phyloP scores from a whole-genome alignment of 1,140 invertebrate genomes.

The Hyphantria cunea region DNA sequence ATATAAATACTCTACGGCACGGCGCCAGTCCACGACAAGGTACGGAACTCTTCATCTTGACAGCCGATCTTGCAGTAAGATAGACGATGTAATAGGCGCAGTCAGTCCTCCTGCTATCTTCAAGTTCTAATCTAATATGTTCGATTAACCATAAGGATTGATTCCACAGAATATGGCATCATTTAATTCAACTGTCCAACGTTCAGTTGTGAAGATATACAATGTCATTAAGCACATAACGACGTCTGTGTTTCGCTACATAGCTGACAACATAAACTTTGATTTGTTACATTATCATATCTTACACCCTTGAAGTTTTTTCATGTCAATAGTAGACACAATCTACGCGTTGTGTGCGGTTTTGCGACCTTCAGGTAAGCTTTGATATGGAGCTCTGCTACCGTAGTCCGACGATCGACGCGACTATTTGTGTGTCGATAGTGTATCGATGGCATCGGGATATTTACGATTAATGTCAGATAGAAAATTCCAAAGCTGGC shows the following conservation, averaged over 20 bases:
- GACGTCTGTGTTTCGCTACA: no score
- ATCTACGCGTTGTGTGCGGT: slow-evolving; percentile 30
- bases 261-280: no score
- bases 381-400: slow-evolving; percentile 19
- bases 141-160: background rate
- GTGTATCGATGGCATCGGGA: background rate
- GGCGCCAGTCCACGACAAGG: slow-evolving; percentile 46
- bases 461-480: background rate
- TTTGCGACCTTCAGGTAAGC: slow-evolving; percentile 34
- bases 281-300: slow-evolving; percentile 33
- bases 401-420: background rate
- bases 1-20: slow-evolving; percentile 43
- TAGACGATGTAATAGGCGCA: slow-evolving; percentile 24
- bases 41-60: slow-evolving; percentile 43
- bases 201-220: no score
- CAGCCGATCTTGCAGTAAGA: slow-evolving; percentile 35
- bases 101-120: slow-evolving; percentile 12
- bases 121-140: background rate
- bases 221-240: no score
- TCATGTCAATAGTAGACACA: slow-evolving; percentile 38
- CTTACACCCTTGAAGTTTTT: slow-evolving; percentile 34
- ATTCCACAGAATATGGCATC: background rate
- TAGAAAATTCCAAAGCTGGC: background rate
- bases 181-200: no score
- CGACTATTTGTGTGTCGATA: no score